Base-by-base conservation (phyloP, 2,888 invertebrate genomes). In the Pyrrhosoma nymphula region DNA sequence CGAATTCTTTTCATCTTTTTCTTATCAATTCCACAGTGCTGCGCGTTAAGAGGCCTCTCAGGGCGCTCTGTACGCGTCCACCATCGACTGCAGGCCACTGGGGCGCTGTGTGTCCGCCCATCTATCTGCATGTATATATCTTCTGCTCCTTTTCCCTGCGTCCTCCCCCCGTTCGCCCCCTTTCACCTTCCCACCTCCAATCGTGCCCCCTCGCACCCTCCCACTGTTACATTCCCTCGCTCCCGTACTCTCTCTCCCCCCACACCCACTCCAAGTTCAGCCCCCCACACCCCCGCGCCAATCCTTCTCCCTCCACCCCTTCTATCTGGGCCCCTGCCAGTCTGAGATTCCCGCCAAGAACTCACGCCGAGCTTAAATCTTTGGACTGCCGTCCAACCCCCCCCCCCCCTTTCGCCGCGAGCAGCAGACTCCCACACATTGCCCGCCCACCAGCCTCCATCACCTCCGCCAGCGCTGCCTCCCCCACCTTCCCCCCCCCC, bases 301-400 rank as follows among this genome's bases (percentile, higher is more conserved):
- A 60, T 39, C 55, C 55, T 56, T n/a, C 93, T 26, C 47, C 26
- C n/a, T n/a, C 69, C 35, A 26, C 93, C 26, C 47, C 47, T 47
- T 23, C 55, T n/a, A 69, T 39, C 91, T 93, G 93, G 93, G 35
- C 93, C 93, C 93, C 93, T 93, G 93, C 93, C 93, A 93, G 93
- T 93, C 93, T 93, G 93, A 69, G 93, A n/a, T 75, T 93, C 93
- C 93, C 93, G 93, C 93, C 93, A 93, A 93, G 69, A 93, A 75
- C 91, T 60, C 91, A 91, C 91, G 91, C 91, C 91, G 91, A 39
- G 91, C 91, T 91, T 91, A 91, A 91, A 91, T 91, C 91, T 91
- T 91, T 35, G 82, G 82, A 82, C 82, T n/a, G 14, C 82, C 91
- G 39, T 91, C 91, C 89, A 14, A 55, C 89, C 89, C 89, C 20